Base-by-base conservation (phyloP, 1,140 invertebrate species). In the Eciton burchellii region DNA sequence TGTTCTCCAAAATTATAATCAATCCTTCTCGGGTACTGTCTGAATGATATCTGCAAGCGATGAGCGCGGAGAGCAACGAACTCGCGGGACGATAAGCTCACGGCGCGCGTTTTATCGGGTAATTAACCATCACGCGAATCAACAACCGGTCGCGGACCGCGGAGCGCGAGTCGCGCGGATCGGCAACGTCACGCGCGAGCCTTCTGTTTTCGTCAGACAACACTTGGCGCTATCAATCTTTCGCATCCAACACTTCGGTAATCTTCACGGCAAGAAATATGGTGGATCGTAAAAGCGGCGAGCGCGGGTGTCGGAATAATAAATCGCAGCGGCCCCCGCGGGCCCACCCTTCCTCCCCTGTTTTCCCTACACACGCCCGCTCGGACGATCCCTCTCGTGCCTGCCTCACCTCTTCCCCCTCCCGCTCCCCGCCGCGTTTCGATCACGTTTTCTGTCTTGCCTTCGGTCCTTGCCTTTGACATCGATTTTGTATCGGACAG, bases 401-500 rank as follows among this genome's bases (percentile, higher is more conserved):
- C 29, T 62, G 47, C 45, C 54, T 68, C 9, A 1, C 29, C 59
- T n/a, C n/a, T n/a, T n/a, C n/a, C n/a, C n/a, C n/a, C n/a, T n/a
- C n/a, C n/a, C n/a, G n/a, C n/a, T n/a, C 35, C 35, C 35, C 35
- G 45, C 59, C 54, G 60, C 83, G 59, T 84, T 88, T 88, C 85
- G 85, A 88, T 87, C 86, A 84, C 85, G 77, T 84, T 60, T 56
- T 26, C 54, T 59, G 72, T 52, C 41, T 41, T 59, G 73, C 41
- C 57, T n/a, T 59, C 49, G 72, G 84, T 84, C 86, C 73, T 87
- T n/a, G n/a, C 84, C 86, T 85, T 85, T 88, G 88, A 89, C 87
- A 89, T 90, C 88, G 88, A 90, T 88, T 90, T 91, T 91, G 85
- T 81, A 84, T 87, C 79, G 83, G 88, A 89, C 89, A 89, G 87